Conservation (phyloP, 2,797 vertebrate genomes). For the Calcarius lapponicus region DNA sequence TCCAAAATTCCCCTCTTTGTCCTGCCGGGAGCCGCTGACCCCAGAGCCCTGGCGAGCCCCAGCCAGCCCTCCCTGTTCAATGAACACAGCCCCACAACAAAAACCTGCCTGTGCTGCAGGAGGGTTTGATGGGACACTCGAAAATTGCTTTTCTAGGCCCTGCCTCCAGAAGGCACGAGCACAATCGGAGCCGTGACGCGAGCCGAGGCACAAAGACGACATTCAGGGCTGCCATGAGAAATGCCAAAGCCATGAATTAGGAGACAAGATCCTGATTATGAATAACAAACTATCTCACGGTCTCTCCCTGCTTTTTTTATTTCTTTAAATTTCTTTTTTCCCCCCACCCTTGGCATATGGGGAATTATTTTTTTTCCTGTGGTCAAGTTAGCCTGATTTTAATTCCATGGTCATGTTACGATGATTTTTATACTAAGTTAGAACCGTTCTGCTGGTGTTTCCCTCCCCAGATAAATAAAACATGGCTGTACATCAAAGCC, state of each 20-base stretch:
- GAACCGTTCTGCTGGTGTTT: neutral
- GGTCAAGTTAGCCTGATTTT: neutral
- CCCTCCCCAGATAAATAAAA: slow-evolving; percentile 1
- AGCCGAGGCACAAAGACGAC: slow-evolving; percentile 72
- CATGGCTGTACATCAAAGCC: neutral
- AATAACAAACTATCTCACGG: slow-evolving; percentile 38
- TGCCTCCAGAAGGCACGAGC: slow-evolving; percentile 56
- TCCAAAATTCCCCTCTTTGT: slow-evolving; percentile 23
- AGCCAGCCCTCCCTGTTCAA: slow-evolving; percentile 58
- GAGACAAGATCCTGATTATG: slow-evolving; percentile 5
- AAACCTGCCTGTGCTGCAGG: slow-evolving; percentile 64
- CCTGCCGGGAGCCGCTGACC: slow-evolving; percentile 66
- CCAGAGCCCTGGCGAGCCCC: slow-evolving; percentile 55
- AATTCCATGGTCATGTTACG: accelerated
- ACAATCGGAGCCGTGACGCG: slow-evolving; percentile 69
- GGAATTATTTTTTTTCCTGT: neutral
- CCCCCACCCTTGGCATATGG: neutral
- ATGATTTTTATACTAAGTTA: neutral
- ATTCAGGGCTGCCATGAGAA: slow-evolving; percentile 68
- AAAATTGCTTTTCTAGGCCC: slow-evolving; percentile 54
- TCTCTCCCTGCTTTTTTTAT: neutral
- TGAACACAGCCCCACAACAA: slow-evolving; percentile 60
- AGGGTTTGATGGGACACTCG: slow-evolving; percentile 16
- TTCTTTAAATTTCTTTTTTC: accelerated
- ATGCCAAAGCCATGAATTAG: slow-evolving; percentile 33